Evolutionary conservation across 2,113 vertebrate genomes (phyloP).

Genomic region (Microcebus tavaratra): DNA sequence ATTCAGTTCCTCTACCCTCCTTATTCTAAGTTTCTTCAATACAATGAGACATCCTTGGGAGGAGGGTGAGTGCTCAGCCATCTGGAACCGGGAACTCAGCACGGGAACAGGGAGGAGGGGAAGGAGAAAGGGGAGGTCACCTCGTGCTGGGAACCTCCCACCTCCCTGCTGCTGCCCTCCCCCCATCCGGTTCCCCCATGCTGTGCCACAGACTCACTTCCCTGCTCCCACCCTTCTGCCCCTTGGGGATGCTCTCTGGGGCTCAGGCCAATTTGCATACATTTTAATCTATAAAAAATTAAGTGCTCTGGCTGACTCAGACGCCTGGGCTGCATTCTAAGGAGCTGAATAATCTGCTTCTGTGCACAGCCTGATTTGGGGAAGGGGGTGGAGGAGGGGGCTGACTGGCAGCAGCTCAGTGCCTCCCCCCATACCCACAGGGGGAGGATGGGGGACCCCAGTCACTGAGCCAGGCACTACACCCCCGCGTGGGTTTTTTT

Average conservation of each 20-base stretch:
- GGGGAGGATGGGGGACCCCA: neutral
- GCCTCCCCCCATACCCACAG: neutral
- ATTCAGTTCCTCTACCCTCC: neutral
- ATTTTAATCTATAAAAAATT: conserved; percentile 91
- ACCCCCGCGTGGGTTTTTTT: neutral
- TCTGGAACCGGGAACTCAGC: conserved; percentile 58
- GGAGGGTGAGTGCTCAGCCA: conserved; percentile 48
- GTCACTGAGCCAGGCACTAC: neutral
- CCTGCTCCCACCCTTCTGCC: conserved; percentile 83
- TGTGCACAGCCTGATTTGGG: conserved; percentile 77
- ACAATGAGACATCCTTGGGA: conserved; percentile 54
- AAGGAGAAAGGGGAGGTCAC: conserved; percentile 67
- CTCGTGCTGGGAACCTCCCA: conserved; percentile 66
- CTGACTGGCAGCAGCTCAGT: neutral
- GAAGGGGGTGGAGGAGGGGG: conserved; percentile 74
- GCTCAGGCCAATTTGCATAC: conserved; percentile 88
- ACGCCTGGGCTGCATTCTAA: conserved; percentile 86
- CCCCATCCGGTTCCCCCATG: conserved; percentile 44
- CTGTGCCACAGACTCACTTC: conserved; percentile 78
- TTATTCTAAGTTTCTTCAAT: neutral
- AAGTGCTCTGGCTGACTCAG: conserved; percentile 87
- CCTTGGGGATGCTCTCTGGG: conserved; percentile 87
- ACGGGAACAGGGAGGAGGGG: neutral
- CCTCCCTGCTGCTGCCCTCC: conserved; percentile 67
- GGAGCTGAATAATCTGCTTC: conserved; percentile 87